Base-by-base conservation (phyloP, 2,888 invertebrate genomes). In the Platycheirus rosarum region DNA sequence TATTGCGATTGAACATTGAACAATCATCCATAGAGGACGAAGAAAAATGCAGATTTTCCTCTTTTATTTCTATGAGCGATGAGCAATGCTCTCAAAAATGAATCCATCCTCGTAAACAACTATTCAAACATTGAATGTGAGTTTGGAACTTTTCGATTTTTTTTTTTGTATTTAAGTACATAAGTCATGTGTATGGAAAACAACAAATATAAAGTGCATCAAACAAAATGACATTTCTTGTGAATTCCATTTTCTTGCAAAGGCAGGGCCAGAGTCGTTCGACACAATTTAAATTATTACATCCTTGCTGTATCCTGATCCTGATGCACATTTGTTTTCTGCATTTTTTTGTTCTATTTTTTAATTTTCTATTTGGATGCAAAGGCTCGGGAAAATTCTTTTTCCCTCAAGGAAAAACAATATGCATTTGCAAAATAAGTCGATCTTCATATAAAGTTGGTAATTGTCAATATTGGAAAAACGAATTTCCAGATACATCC, bases 271-370 rank as follows among this genome's bases (percentile, higher is more conserved):
- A 75, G 16, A 23, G 23, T 44, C 49, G 70, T 75, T 75, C 69
- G 65, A 75, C 57, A 75, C 35, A 80, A 44, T 51, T 70, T 60
- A 65, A 80, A 57, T 75, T 75, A 60, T 75, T 55, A 65, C 60
- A 69, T 79, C 55, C 40, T 37, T 42, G 29, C 42, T 26, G 29
- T n/a, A 7, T 14, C 23, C 35, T 53, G 23, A 23, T 32, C 29
- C 8, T 32, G 29, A 32, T 32, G 29, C 20, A 11, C 37, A 55
- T 55, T 55, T 71, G 51, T 23, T 35, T 55, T 35, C 5, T 35
- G 26, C 23, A 48, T 14, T 35, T 42, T 23, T 11, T 9, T 53
- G 37, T 35, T 23, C 13, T 20, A 7, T 55, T 26, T 53, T 53
- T 57, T 65, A 37, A 42, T 57, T 46, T 48, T 23, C 26, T 49